These are phyloP conservation scores for Zelostemma sp. DNA, from an alignment of 1,140 invertebrate species.

Conservation along the genomic window DNA sequence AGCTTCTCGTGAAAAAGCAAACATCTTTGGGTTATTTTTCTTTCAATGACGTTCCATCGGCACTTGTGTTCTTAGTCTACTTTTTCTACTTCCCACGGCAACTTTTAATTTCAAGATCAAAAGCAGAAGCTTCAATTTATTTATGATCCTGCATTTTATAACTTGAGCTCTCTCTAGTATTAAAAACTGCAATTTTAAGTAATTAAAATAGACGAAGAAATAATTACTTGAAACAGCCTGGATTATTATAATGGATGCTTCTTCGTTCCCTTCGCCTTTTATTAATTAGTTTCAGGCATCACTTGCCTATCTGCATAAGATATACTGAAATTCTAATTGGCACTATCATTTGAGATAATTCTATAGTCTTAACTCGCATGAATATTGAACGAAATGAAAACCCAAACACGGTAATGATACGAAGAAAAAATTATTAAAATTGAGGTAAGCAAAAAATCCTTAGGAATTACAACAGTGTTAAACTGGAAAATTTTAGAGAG, in stretches of 20 bases:
- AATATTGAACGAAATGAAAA: not conserved
- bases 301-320: not conserved
- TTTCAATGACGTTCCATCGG: not conserved
- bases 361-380: not conserved
- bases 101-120: not conserved
- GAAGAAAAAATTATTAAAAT: no score
- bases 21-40: not conserved
- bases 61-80: not conserved
- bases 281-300: not conserved
- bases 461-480: no score
- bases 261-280: not conserved
- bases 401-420: no score
- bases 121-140: not conserved
- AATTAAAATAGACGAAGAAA: no score
- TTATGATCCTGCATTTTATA: not conserved
- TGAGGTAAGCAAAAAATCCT: no score
- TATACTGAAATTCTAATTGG: conserved; percentile 1
- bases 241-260: no score
- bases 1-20: conserved; percentile 1
- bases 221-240: no score
- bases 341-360: not conserved
- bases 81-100: not conserved
- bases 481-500: no score
- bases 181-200: no score
- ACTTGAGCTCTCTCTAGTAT: no score